A percentile compares a stretch with the other conserved stretches of the same genome.
Conservation (phyloP, 2,888 invertebrate species). For the Trissoscelio sp. region DNA sequence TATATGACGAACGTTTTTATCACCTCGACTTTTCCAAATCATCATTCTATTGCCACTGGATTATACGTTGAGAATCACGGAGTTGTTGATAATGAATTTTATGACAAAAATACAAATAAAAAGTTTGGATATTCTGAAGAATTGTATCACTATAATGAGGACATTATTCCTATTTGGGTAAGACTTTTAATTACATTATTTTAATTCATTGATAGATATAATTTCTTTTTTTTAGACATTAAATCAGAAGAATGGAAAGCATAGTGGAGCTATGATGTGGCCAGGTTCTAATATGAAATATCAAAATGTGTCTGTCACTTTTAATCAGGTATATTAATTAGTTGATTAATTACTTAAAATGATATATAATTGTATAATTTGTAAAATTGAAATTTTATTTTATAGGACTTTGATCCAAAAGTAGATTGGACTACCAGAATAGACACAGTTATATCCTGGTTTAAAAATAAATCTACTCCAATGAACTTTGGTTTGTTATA, state of each 20-base stretch:
- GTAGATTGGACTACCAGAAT: slow-evolving; percentile 80
- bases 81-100: slow-evolving; percentile 87
- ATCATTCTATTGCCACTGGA: slow-evolving; percentile 89
- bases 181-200: not conserved
- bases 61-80: slow-evolving; percentile 88
- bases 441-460: slow-evolving; percentile 85
- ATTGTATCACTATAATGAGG: slow-evolving; percentile 85
- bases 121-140: slow-evolving; percentile 80
- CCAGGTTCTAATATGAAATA: slow-evolving; percentile 86
- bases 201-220: not conserved
- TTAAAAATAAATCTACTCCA: slow-evolving; percentile 85
- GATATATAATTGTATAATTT: no score
- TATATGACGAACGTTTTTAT: slow-evolving; percentile 87
- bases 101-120: slow-evolving; percentile 83
- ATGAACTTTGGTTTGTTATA: slow-evolving; percentile 89
- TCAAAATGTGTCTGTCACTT: slow-evolving; percentile 84
- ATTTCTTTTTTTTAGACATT: slow-evolving; percentile 82
- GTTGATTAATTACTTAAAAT: not conserved
- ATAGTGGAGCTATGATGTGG: slow-evolving; percentile 89
- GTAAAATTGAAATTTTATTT: no score
- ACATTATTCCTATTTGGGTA: slow-evolving; percentile 86
- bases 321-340: slow-evolving; percentile 75
- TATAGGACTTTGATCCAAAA: not conserved
- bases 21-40: slow-evolving; percentile 90
- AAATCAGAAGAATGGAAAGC: slow-evolving; percentile 85